Evolutionary conservation across 2,113 vertebrate genomes (phyloP).

Genomic region (Platycercus adscitus): DNA sequence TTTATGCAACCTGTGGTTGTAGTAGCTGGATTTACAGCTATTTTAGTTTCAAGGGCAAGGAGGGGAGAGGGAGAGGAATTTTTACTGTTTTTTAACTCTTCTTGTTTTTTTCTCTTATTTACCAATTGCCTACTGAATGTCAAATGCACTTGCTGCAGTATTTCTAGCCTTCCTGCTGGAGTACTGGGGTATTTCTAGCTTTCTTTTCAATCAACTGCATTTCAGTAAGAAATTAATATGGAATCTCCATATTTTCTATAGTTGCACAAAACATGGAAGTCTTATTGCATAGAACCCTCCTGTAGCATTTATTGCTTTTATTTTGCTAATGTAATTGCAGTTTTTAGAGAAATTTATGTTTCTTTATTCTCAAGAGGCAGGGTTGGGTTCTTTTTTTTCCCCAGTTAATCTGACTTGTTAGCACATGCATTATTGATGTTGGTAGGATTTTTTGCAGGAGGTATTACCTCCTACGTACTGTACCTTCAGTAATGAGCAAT

Average conservation of each 20-base stretch:
- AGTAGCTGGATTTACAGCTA: background rate
- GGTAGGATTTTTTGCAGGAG: background rate
- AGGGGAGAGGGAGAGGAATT: background rate
- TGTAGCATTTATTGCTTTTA: background rate
- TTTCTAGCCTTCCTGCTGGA: background rate
- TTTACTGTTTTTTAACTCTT: background rate
- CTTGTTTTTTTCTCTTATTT: background rate
- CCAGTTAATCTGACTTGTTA: background rate
- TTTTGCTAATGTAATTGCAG: background rate
- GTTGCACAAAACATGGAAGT: background rate
- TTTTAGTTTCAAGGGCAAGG: fast-evolving
- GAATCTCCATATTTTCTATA: background rate
- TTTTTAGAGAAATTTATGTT: background rate
- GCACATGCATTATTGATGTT: background rate
- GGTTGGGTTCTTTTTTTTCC: background rate
- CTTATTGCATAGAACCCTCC: background rate
- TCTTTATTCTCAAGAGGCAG: background rate
- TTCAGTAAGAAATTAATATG: background rate
- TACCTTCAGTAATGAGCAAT: background rate
- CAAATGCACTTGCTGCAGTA: background rate
- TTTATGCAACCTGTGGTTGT: background rate
- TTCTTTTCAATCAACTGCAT: background rate
- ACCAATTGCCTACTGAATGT: background rate
- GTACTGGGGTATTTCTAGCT: background rate
- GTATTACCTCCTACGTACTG: background rate